Evolutionary conservation across 2,113 vertebrate genomes (phyloP), one percentile per base, ranked within the genome.

Genomic region (Channa argus): DNA sequence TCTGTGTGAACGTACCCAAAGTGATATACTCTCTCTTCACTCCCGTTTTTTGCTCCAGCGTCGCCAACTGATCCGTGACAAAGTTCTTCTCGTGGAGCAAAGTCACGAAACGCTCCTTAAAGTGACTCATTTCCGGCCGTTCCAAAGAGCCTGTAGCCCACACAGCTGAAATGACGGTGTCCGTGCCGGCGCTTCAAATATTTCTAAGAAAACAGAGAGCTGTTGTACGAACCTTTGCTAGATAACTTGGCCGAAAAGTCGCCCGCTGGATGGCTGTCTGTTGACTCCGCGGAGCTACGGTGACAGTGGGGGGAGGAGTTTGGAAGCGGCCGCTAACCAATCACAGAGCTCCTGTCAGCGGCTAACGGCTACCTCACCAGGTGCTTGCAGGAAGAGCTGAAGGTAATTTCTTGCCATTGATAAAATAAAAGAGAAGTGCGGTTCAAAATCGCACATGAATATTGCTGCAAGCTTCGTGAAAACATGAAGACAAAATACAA

Each of bases 61-160:
- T 88, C 0, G 80, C 87, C 86, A 98, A 71, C 68, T 92, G 86
- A 4, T 96, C 93, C 0, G 95, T 95, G 71, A 94, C 60, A 1
- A 94, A 74, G 70, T 96, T 97, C 71, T 94, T 96, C 47, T 95
- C 93, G 1, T 94, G 84, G 70, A 98, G 93, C 83, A 96, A 70
- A 5, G 86, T 78, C 63, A 95, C 92, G 74, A 95, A 92, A 6
- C 95, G 94, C 71, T 96, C 94, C 33, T 87, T 92, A 0, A 89
- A 75, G 1, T 87, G 84, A 67, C 79, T 82, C 94, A 94, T 95
- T 62, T 54, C 85, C 51, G 70, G 64, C 62, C 51, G 61, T 55
- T 72, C 5, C 14, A 14, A 24, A 24, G 6, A 55, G 60, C 75
- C 88, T 90, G 58, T 15, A 15, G 4, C 3, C 8, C 8, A 61